phyloP scores from a whole-genome alignment of 2,888 invertebrate genomes.

The Drosophila rubida region DNA sequence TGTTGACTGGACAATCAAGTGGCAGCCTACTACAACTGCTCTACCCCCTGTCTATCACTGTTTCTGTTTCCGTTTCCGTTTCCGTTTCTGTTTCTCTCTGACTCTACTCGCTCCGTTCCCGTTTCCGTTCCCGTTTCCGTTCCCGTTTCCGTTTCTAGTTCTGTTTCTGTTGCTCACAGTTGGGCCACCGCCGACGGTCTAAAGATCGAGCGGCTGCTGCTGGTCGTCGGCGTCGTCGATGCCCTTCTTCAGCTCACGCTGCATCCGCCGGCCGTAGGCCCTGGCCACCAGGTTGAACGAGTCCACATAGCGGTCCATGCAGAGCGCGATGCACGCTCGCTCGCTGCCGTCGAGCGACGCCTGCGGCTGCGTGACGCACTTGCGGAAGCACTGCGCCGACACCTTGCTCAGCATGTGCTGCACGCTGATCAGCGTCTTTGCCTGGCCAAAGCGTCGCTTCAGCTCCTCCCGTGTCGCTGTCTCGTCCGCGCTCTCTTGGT shows the following conservation, averaged over 20 bases:
- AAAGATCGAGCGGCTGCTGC: not conserved
- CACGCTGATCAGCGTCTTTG: not conserved
- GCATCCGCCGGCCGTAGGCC: conserved; percentile 19
- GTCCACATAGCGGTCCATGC: conserved; percentile 34
- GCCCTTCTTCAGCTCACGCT: conserved; percentile 10
- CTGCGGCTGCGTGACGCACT: conserved; percentile 25
- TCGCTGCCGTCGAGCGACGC: conserved; percentile 10
- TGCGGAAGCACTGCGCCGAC: conserved; percentile 28
- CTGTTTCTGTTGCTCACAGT: no score
- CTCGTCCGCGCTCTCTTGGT: not conserved
- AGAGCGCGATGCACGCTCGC: conserved; percentile 22
- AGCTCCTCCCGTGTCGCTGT: not conserved
- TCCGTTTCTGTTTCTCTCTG: no score
- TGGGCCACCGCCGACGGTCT: no score
- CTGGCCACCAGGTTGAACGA: conserved; percentile 32
- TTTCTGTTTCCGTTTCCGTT: no score
- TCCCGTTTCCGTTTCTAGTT: no score
- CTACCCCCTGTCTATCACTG: no score
- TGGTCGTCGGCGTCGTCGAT: not conserved
- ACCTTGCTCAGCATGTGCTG: conserved; percentile 20
- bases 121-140: no score
- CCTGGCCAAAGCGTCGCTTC: conserved; percentile 2
- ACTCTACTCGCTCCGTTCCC: no score
- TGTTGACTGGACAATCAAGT: not conserved
- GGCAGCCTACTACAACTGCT: not conserved